Conservation (phyloP, 2,113 vertebrate genomes). For the Salminus brasiliensis region DNA sequence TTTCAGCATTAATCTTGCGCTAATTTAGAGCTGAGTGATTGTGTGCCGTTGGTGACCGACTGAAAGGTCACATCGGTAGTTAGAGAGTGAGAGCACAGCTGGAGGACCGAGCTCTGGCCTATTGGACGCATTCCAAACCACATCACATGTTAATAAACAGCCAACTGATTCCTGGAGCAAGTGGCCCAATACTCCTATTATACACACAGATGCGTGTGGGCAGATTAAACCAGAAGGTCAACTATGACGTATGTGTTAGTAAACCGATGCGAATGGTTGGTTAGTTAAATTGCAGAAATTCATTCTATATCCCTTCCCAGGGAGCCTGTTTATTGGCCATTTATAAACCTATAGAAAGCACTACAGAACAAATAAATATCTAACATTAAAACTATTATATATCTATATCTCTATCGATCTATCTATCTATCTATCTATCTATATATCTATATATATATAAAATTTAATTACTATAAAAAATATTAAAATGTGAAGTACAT, state of each 20-base stretch:
- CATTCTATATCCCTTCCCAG: background rate
- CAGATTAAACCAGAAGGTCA: constrained; percentile 39
- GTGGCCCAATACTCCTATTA: constrained; percentile 33
- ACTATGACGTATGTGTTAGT: background rate
- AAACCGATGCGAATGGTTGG: background rate
- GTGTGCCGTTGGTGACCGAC: constrained; percentile 41
- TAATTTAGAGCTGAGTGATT: constrained; percentile 50
- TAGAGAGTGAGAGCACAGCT: constrained; percentile 49
- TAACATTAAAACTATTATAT: too few relatives aligned
- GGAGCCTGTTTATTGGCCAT: background rate
- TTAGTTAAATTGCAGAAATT: background rate
- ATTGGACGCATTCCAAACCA: constrained; percentile 59
- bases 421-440: too few relatives aligned
- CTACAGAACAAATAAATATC: background rate
- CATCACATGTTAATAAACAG: constrained; percentile 73
- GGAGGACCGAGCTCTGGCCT: constrained; percentile 40
- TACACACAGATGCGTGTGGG: background rate
- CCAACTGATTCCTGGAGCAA: constrained; percentile 54
- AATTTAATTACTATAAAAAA: too few relatives aligned
- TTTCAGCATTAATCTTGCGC: background rate
- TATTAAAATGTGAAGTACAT: too few relatives aligned
- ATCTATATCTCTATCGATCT: too few relatives aligned
- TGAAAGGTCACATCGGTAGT: constrained; percentile 72
- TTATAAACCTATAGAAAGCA: background rate
- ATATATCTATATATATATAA: too few relatives aligned